Base-by-base conservation (phyloP, 2,797 vertebrate species). In the Mareca strepera region DNA sequence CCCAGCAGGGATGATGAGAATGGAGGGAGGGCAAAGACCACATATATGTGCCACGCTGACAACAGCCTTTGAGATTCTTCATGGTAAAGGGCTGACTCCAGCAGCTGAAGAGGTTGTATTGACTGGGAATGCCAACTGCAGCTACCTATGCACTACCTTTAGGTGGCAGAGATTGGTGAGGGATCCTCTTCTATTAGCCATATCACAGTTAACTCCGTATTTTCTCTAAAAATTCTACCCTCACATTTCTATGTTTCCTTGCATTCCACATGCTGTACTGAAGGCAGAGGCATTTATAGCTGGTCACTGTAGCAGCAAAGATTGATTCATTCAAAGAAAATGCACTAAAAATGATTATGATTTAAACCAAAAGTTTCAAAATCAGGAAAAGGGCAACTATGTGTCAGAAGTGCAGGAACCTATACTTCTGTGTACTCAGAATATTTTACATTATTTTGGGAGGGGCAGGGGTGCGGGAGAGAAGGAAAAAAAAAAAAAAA, bases 31-130 rank as follows among this genome's bases (percentile, higher is more conserved):
- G 15, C 28, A 35, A 41, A 68, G 20, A 39, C 4, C 9, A 31
- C 21, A 35, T 4, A 31, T 53, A 1, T n/a, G 33, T 8, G 15
- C 5, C 12, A n/a, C 13, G 29, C 0, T 63, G 6, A 7, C 7
- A 56, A 29, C 5, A 53, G 21, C 6, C 25, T 68, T 78, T 60
- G 44, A 55, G 16, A 17, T 69, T 48, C 37, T 76, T 76, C n/a
- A 13, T 23, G 15, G 23, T 50, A 46, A 81, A 60, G 12, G 0
- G 9, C 31, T 92, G 39, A 75, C 22, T 68, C 26, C 26, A 74
- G 22, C 41, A 69, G 43, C 8, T 31, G 76, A 66, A 88, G 18
- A 68, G 44, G 12, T 23, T 58, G 3, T n/a, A 26, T 5, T 68
- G 63, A 66, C 37, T 43, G 8, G 28, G 22, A 79, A 76, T 81